phyloP scores from a whole-genome alignment of 2,113 vertebrate species.

The Eptatretus burgeri region DNA sequence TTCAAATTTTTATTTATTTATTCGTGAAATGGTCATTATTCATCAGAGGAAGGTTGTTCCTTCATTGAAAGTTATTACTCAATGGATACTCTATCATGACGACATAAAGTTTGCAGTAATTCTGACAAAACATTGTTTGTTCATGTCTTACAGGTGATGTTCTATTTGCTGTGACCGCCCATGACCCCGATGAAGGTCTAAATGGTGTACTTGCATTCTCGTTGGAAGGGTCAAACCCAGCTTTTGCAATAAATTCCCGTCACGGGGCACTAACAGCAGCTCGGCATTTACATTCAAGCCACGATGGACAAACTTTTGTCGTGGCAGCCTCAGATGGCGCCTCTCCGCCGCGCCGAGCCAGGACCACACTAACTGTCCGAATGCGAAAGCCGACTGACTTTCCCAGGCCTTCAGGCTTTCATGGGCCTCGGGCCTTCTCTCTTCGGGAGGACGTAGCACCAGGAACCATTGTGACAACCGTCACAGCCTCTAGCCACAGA shows the following conservation, averaged over 20 bases:
- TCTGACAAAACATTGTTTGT: too few species aligned
- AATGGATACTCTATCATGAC: too few species aligned
- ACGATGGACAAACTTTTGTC: constrained; percentile 47
- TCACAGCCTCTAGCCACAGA: constrained; percentile 42
- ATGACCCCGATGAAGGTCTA: constrained; percentile 46
- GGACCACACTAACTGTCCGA: constrained; percentile 64
- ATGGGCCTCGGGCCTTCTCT: constrained; percentile 30
- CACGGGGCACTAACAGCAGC: constrained; percentile 56
- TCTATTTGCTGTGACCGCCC: constrained; percentile 81
- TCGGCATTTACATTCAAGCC: constrained; percentile 25
- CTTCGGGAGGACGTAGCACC: constrained; percentile 57
- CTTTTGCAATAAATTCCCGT: constrained; percentile 57
- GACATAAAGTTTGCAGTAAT: too few species aligned
- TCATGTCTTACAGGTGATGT: constrained; percentile 31
- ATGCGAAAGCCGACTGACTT: constrained; percentile 56
- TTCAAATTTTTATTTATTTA: too few species aligned
- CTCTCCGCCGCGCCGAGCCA: constrained; percentile 36
- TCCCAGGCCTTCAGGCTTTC: constrained; percentile 26
- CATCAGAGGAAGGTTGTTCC: too few species aligned
- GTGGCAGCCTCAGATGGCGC: constrained; percentile 55
- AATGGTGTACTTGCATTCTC: constrained; percentile 69
- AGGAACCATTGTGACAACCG: constrained; percentile 34
- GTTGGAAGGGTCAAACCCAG: constrained; percentile 42
- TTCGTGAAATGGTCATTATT: too few species aligned
- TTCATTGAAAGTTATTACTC: too few species aligned